Evolutionary conservation across 2,113 vertebrate species (phyloP), one percentile per base, ranked within the genome.

Genomic region (Cygnus buccinator): DNA sequence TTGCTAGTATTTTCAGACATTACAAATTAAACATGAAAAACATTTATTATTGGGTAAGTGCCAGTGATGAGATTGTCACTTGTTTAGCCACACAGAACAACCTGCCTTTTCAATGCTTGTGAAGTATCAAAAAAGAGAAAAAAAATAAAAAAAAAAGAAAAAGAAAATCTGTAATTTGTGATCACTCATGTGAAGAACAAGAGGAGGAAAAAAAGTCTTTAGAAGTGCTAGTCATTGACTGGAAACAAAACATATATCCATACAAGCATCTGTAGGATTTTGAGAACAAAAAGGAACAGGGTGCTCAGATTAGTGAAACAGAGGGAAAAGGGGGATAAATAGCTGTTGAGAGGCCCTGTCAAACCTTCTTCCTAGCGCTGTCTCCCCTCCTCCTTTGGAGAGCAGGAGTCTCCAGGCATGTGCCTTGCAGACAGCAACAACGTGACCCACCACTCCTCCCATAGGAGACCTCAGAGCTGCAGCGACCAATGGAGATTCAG

Each of bases 21-120:
- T 48, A 85, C 61, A 91, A 89, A 74, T 89, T 79, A 92, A 87
- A 96, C 15, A 67, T n/a, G 62, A 86, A 78, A 39, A 84, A 11
- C 57, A 79, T 79, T 89, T 84, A 50, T 86, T 84, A 48, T 35
- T 26, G 1, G 28, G 39, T 81, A 93, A 92, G 57, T 66, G 28
- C 44, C 29, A 71, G 62, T 41, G 46, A 87, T 33, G 46, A 91
- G 90, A 84, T 23, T 68, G 52, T 73, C 63, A 71, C 93, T 94
- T 94, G 85, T 77, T 94, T 78, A 86, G 81, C 65, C 54, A 72
- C 68, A 81, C 2, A 92, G 76, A 89, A 79, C 10, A 26, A 65
- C 31, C 66, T 81, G 37, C 9, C 41, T 94, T 84, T 96, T 89
- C 50, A 94, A 79, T 37, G 35, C n/a, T 78, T 88, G 50, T 52